phyloP scores from a whole-genome alignment of 2,113 vertebrate genomes.

The Megaleporinus macrocephalus region DNA sequence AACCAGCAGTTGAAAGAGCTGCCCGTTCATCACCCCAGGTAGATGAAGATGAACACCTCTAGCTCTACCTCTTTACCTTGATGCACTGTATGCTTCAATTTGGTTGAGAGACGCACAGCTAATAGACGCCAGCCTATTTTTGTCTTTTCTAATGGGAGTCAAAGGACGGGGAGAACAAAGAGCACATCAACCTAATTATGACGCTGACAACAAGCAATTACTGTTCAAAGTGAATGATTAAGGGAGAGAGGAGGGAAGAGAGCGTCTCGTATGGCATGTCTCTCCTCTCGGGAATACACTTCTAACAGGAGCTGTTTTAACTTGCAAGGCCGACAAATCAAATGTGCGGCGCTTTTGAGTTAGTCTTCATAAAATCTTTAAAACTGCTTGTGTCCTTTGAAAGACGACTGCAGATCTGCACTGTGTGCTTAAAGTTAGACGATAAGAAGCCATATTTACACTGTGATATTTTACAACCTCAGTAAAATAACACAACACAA shows the following conservation, averaged over 20 bases:
- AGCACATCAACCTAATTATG: conserved; percentile 19
- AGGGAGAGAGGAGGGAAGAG: conserved; percentile 9
- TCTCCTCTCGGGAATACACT: not conserved
- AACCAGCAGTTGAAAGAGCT: not conserved
- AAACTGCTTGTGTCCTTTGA: not conserved
- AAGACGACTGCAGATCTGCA: too few relatives aligned
- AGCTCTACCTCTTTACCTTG: too few relatives aligned
- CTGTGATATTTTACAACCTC: too few relatives aligned
- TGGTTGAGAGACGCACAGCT: not conserved
- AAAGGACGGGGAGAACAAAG: conserved; percentile 22
- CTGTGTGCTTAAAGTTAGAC: not conserved
- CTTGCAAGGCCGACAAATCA: not conserved
- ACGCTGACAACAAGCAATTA: conserved; percentile 26
- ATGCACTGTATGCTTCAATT: not conserved
- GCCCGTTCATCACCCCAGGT: too few relatives aligned
- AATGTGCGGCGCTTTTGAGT: not conserved
- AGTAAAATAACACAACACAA: too few relatives aligned
- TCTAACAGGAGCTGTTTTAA: not conserved
- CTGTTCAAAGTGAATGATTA: conserved; percentile 31
- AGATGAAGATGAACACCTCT: too few relatives aligned
- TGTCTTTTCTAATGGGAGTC: not conserved
- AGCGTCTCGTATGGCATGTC: not conserved
- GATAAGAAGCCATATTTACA: too few relatives aligned
- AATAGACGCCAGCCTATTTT: not conserved
- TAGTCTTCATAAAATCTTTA: not conserved